phyloP scores from a whole-genome alignment of 2,797 vertebrate species.

The Schizopygopsis pylzovi region DNA sequence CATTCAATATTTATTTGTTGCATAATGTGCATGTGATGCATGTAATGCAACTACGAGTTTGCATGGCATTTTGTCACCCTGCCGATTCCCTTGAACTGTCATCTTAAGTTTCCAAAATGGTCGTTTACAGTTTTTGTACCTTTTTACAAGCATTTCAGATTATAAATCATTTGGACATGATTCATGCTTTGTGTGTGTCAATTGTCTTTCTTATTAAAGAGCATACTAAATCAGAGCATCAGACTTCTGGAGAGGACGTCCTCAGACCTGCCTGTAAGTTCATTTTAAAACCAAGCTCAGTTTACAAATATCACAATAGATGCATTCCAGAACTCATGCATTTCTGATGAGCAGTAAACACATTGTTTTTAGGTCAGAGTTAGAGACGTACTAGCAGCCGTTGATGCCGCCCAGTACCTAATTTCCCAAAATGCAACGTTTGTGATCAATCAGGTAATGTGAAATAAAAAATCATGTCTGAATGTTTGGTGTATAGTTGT shows the following conservation, averaged over 20 bases:
- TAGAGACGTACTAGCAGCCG: conserved; percentile 73
- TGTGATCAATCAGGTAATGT: conserved; percentile 81
- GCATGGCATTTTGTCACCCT: not conserved
- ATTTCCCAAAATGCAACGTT: conserved; percentile 83
- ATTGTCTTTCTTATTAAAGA: conserved; percentile 72
- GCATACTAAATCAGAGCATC: conserved; percentile 84
- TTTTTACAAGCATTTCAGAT: not conserved
- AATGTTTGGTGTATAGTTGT: not conserved
- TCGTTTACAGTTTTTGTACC: not conserved
- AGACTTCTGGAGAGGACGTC: conserved; percentile 81
- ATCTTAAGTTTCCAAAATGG: not conserved
- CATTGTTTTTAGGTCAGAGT: conserved; percentile 80
- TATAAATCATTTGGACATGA: not conserved
- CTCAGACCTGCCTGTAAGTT: conserved; percentile 83
- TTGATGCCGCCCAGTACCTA: conserved; percentile 86
- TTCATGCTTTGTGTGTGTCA: not conserved
- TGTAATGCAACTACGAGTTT: not conserved
- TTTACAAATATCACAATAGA: not conserved
- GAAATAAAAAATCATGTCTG: not conserved
- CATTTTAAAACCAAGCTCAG: not conserved
- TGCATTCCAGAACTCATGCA: not conserved
- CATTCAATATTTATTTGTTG: not conserved
- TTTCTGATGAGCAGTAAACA: not conserved
- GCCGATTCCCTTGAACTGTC: not conserved
- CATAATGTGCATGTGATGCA: conserved; percentile 31